Percentiles rank a stretch among this genome's conserved stretches.
Conservation (phyloP, 2,113 vertebrate species). For the Sakesphorus luctuosus region DNA sequence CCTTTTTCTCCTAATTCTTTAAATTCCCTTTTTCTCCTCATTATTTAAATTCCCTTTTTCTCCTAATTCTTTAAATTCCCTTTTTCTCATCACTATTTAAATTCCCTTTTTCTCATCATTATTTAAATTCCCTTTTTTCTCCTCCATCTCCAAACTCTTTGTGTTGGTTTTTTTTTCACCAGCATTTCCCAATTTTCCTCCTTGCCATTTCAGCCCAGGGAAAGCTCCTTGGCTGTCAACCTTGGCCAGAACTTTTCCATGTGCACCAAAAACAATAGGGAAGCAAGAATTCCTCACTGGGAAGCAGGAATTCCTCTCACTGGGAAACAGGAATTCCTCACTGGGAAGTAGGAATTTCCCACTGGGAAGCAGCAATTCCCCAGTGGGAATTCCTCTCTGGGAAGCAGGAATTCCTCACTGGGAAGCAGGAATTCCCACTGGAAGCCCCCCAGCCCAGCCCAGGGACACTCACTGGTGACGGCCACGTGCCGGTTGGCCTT, state of each 20-base stretch:
- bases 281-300: too few species aligned
- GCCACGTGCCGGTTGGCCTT: slow-evolving; percentile 95
- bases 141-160: not conserved
- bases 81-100: too few species aligned
- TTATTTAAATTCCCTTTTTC: too few species aligned
- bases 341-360: not conserved
- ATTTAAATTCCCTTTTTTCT: not conserved
- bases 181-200: not conserved
- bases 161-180: not conserved
- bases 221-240: not conserved
- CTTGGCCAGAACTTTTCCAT: not conserved
- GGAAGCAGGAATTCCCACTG: not conserved
- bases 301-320: too few species aligned
- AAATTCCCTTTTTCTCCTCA: too few species aligned
- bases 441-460: not conserved
- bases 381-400: too few species aligned
- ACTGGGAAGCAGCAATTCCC: too few species aligned
- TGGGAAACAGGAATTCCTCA: not conserved
- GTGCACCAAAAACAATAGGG: not conserved
- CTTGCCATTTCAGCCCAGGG: not conserved
- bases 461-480: slow-evolving; percentile 87
- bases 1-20: too few species aligned
- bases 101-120: too few species aligned
- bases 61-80: too few species aligned
- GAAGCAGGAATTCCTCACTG: too few species aligned